These are phyloP conservation scores for Ips typographus DNA, from an alignment of 1,140 invertebrate species.

Conservation along the genomic window DNA sequence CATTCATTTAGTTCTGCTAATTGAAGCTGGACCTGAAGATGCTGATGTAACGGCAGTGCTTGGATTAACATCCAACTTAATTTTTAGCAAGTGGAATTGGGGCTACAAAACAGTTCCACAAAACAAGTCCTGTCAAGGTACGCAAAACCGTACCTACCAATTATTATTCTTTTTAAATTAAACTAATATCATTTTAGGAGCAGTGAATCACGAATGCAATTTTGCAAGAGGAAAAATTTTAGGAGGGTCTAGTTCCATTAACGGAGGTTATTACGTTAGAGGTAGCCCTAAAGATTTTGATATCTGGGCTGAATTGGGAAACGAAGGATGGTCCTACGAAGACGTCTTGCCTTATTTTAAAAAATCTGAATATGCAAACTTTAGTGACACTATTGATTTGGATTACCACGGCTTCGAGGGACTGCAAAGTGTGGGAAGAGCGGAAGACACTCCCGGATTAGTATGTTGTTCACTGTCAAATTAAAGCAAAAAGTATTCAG, in stretches of 20 bases:
- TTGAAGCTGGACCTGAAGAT: slow-evolving; percentile 44
- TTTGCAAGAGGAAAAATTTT: slow-evolving; percentile 65
- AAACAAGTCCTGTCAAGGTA: slow-evolving; percentile 24
- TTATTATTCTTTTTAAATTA: neutral
- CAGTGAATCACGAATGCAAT: slow-evolving; percentile 52
- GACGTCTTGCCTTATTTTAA: slow-evolving; percentile 63
- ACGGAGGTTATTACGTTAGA: slow-evolving; percentile 86
- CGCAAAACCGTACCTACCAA: slow-evolving; percentile 42
- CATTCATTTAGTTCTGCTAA: slow-evolving; percentile 55
- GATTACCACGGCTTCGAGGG: slow-evolving; percentile 25
- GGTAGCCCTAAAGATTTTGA: slow-evolving; percentile 68
- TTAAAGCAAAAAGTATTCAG: neutral
- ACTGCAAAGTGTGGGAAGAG: slow-evolving; percentile 6
- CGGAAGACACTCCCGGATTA: neutral
- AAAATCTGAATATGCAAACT: slow-evolving; percentile 54
- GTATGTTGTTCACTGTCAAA: neutral
- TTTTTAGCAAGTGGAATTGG: slow-evolving; percentile 59
- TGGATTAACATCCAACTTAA: slow-evolving; percentile 17
- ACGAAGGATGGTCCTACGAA: slow-evolving; percentile 66
- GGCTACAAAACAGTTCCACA: slow-evolving; percentile 60
- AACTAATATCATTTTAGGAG: slow-evolving; percentile 15
- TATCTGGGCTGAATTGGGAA: slow-evolving; percentile 70
- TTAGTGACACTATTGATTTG: slow-evolving; percentile 5
- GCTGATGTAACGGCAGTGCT: slow-evolving; percentile 40
- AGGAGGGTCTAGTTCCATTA: slow-evolving; percentile 78